Conservation (phyloP, 1,140 invertebrate species). For the Theocolax elegans region DNA sequence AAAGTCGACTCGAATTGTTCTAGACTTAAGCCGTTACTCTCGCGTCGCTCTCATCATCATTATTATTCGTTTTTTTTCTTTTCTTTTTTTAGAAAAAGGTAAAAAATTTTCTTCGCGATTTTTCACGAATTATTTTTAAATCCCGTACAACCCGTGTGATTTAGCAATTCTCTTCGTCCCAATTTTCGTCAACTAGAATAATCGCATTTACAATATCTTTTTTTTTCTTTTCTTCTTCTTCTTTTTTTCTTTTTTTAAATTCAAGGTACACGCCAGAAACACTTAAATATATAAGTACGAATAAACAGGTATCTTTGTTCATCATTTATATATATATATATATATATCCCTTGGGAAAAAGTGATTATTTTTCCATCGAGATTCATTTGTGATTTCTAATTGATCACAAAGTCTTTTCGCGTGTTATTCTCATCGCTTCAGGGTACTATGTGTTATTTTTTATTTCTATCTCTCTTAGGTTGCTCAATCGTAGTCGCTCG, state of each 20-base stretch:
- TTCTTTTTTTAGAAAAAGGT: slow-evolving; percentile 30
- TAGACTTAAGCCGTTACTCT: not conserved
- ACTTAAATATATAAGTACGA: slow-evolving; percentile 27
- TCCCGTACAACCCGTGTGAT: not conserved
- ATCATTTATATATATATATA: too few species aligned
- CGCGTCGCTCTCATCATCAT: not conserved
- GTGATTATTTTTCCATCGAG: not conserved
- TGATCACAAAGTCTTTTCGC: not conserved
- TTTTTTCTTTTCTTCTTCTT: not conserved
- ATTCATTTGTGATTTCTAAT: not conserved
- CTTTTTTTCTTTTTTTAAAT: slow-evolving; percentile 2
- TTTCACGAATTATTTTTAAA: slow-evolving; percentile 1
- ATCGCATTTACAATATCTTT: too few species aligned
- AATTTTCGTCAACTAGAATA: too few species aligned
- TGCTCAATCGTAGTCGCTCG: not conserved
- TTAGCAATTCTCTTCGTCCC: not conserved
- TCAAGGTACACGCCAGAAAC: slow-evolving; percentile 29
- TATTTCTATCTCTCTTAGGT: too few species aligned
- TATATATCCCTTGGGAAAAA: too few species aligned
- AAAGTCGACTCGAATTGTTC: slow-evolving; percentile 7
- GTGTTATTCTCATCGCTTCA: not conserved
- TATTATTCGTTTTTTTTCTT: not conserved
- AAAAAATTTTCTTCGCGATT: slow-evolving; percentile 32
- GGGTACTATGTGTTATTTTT: not conserved
- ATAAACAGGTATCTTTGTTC: slow-evolving; percentile 37